Percentiles rank a stretch among this genome's conserved stretches.
phyloP scores from a whole-genome alignment of 2,888 invertebrate species.

The Phytoseiulus persimilis region DNA sequence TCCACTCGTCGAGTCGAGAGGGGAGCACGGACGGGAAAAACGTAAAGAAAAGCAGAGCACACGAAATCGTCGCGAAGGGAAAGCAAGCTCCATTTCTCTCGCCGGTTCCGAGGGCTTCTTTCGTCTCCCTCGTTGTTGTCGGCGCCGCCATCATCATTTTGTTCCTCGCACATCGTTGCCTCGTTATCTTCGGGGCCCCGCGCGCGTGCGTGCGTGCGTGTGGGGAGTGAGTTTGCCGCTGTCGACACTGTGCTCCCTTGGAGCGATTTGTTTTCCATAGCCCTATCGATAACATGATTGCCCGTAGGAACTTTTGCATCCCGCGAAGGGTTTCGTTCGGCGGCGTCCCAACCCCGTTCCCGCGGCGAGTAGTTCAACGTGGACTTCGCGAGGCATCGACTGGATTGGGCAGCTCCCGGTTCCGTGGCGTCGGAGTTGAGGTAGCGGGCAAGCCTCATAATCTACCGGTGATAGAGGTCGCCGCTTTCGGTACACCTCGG shows the following conservation, averaged over 20 bases:
- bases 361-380: no score
- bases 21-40: background rate
- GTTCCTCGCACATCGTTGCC: background rate
- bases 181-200: background rate
- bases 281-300: background rate
- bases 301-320: background rate
- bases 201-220: background rate
- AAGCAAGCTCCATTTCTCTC: background rate
- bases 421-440: no score
- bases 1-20: background rate
- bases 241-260: background rate
- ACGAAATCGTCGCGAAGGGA: background rate
- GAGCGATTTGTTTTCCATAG: background rate
- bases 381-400: no score
- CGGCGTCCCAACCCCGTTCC: no score
- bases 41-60: background rate
- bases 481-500: no score
- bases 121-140: background rate
- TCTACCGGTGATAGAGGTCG: no score
- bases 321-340: background rate
- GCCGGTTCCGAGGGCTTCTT: background rate
- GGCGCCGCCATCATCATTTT: background rate
- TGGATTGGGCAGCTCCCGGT: no score
- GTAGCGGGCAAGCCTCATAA: no score
- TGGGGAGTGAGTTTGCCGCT: background rate